These are phyloP conservation scores for Australoheros facetus DNA, from an alignment of 2,797 vertebrate genomes.

Conservation along the genomic window DNA sequence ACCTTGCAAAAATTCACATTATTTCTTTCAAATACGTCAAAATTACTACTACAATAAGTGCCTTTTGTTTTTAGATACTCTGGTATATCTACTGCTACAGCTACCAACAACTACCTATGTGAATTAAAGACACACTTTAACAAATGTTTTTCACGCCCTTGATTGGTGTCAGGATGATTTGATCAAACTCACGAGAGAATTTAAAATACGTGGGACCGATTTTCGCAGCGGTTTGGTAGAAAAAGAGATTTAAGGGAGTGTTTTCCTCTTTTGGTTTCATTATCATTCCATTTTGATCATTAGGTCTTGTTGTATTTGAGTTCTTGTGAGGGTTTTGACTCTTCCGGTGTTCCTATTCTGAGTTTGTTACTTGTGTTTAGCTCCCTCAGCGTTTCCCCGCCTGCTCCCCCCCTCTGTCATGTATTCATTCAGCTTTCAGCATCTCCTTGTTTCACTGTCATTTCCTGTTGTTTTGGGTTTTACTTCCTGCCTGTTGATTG, in stretches of 20 bases:
- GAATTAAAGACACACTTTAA: not conserved
- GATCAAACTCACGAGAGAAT: not conserved
- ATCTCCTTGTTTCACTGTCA: not conserved
- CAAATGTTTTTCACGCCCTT: not conserved
- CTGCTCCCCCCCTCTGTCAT: not conserved
- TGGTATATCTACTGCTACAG: not conserved
- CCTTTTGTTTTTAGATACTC: no score
- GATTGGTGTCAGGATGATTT: no score
- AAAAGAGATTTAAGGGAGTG: no score
- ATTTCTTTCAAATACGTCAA: no score
- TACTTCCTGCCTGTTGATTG: not conserved
- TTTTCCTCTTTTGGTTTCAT: no score
- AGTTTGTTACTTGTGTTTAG: not conserved
- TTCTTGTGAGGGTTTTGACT: rapidly evolving
- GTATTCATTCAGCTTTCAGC: not conserved
- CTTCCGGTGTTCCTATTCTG: not conserved
- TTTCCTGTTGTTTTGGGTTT: not conserved
- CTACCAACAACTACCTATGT: not conserved
- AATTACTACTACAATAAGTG: no score
- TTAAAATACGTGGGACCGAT: not conserved
- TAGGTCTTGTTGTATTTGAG: rapidly evolving
- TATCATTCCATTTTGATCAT: not conserved
- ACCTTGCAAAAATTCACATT: not conserved
- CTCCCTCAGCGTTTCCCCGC: not conserved
- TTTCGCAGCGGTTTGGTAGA: not conserved